These are phyloP conservation scores for Drosophila antonietae DNA, from an alignment of 2,888 invertebrate species.

Conservation along the genomic window DNA sequence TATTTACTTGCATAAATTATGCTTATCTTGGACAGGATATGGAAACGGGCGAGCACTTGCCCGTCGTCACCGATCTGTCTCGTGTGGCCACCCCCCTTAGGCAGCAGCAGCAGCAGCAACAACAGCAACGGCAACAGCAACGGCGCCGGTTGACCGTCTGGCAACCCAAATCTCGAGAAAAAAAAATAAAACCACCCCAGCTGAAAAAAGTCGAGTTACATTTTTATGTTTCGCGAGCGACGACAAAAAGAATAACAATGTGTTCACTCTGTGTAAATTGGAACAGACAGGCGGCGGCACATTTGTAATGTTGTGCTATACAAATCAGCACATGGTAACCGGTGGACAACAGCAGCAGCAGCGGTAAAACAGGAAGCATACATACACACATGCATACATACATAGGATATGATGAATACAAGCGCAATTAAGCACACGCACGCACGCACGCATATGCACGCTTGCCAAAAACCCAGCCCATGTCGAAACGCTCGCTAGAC, in stretches of 20 bases:
- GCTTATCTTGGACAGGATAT: constrained; percentile 36
- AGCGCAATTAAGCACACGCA: constrained; percentile 68
- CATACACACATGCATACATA: not conserved
- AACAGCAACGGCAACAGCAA: not conserved
- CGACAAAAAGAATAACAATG: constrained; percentile 47
- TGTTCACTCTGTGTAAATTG: constrained; percentile 61
- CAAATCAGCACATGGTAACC: constrained; percentile 73
- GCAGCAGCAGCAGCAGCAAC: not conserved
- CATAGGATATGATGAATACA: constrained; percentile 52
- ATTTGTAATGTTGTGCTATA: constrained; percentile 54
- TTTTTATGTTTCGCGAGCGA: constrained; percentile 40
- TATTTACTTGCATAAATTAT: constrained; percentile 12
- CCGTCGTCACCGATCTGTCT: constrained; percentile 71
- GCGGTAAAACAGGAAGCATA: constrained; percentile 52
- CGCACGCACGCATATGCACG: constrained; percentile 38
- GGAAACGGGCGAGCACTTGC: constrained; percentile 56
- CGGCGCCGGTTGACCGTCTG: constrained; percentile 19
- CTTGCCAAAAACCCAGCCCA: constrained; percentile 44
- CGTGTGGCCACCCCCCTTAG: constrained; percentile 34
- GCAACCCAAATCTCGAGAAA: constrained; percentile 38
- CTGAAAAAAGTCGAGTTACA: constrained; percentile 43
- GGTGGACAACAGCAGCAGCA: constrained; percentile 45
- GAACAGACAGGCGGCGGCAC: constrained; percentile 56
- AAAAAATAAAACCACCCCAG: constrained; percentile 55
- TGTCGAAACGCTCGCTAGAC: constrained; percentile 16